Evolutionary conservation across 2,797 vertebrate genomes (phyloP).

Genomic region (Coregonus suidteri): DNA sequence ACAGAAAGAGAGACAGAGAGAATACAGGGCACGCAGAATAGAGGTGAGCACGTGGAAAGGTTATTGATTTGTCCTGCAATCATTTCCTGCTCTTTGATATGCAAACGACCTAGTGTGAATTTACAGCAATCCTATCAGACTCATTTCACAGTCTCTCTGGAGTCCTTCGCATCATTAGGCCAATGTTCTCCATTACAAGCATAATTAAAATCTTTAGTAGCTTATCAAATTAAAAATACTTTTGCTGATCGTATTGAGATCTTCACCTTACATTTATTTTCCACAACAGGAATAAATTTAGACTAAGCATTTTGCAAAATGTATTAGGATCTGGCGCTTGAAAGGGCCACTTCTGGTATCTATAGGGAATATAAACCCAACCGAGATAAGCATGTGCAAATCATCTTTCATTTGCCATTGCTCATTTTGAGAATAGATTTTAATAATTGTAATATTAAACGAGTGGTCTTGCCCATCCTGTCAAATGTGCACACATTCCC

Average conservation of each 20-base stretch:
- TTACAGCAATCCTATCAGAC: slow-evolving; percentile 99
- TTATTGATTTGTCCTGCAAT: slow-evolving; percentile 99
- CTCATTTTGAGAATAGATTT: slow-evolving; percentile 77
- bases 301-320: slow-evolving; percentile 84
- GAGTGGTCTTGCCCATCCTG: slow-evolving; percentile 62
- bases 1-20: slow-evolving; percentile 58
- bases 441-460: slow-evolving; percentile 80
- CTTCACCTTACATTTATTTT: slow-evolving; percentile 98
- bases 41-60: slow-evolving; percentile 82
- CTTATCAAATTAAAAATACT: slow-evolving; percentile 99
- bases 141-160: slow-evolving; percentile 99
- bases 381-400: slow-evolving; percentile 78
- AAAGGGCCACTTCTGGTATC: slow-evolving; percentile 79
- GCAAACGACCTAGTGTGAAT: slow-evolving; percentile 99
- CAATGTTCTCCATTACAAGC: slow-evolving; percentile 99
- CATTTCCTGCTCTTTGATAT: slow-evolving; percentile 99
- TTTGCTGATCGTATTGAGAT: slow-evolving; percentile 99
- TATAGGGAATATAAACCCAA: slow-evolving; percentile 68
- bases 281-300: slow-evolving; percentile 99
- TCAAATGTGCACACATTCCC: slow-evolving; percentile 40
- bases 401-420: slow-evolving; percentile 74
- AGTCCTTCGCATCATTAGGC: slow-evolving; percentile 99
- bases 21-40: slow-evolving; percentile 53
- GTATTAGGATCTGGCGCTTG: slow-evolving; percentile 70
- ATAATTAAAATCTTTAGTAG: slow-evolving; percentile 99